These are phyloP conservation scores for Chymomyza costata DNA, from an alignment of 1,140 invertebrate genomes.

Conservation along the genomic window DNA sequence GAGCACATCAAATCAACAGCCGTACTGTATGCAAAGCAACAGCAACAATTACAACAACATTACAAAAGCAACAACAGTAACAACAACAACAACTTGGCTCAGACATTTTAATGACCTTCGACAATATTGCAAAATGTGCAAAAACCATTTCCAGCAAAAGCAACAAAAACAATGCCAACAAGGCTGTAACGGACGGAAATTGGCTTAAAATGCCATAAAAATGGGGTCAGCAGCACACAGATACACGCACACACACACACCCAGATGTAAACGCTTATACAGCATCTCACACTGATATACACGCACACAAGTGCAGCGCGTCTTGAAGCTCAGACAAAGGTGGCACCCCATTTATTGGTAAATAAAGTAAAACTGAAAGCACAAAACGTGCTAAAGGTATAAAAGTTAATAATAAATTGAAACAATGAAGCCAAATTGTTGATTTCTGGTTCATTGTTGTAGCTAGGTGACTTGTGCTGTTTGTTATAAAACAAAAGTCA, in stretches of 20 bases:
- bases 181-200: slow-evolving; percentile 66
- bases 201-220: slow-evolving; percentile 69
- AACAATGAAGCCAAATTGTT: slow-evolving; percentile 61
- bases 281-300: not conserved
- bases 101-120: slow-evolving; percentile 59
- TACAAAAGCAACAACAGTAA: not conserved
- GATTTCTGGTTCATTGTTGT: slow-evolving; percentile 40
- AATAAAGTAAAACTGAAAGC: slow-evolving; percentile 41
- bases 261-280: not conserved
- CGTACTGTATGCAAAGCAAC: not conserved
- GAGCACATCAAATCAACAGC: not conserved
- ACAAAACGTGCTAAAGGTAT: slow-evolving; percentile 26
- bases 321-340: not conserved
- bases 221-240: slow-evolving; percentile 3
- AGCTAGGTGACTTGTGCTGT: slow-evolving; percentile 19
- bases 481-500: slow-evolving; percentile 44
- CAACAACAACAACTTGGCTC: slow-evolving; percentile 1
- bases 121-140: slow-evolving; percentile 52
- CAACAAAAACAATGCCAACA: slow-evolving; percentile 6
- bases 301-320: not conserved
- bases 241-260: not conserved
- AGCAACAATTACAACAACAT: not conserved
- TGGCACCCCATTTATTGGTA: slow-evolving; percentile 62
- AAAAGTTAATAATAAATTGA: slow-evolving; percentile 72
- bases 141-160: slow-evolving; percentile 18